Base-by-base conservation (phyloP, 2,888 invertebrate genomes). In the Philopedon plagiatum region DNA sequence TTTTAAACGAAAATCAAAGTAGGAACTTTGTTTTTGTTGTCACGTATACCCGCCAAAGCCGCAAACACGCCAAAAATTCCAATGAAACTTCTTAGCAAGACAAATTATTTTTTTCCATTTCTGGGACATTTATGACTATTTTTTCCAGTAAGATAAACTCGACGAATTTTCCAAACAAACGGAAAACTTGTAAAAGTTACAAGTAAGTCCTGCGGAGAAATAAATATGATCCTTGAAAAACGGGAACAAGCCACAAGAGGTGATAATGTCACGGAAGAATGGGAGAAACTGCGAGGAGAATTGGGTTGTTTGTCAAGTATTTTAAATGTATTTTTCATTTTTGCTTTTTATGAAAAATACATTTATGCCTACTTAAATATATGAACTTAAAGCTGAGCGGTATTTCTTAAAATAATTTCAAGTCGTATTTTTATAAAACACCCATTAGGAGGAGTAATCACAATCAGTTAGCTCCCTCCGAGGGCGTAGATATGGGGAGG, bases 201-300 rank as follows among this genome's bases (percentile, higher is more conserved):
- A 29, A 51, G 51, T 51, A 51, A 51, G 51, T 51, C 51, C 51
- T 51, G 13, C 15, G 7, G 26, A 51, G 51, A 26, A 26, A 51
- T 23, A 61, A 61, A 46, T 46, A 46, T 18, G 44, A 61, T 37
- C 58, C 58, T 39, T 63, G 54, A 34, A 56, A 64, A 64, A 39
- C 29, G 56, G 29, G 23, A 32, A 32, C 18, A 66, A 66, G 46
- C 46, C 58, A 62, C 39, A 49, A 37, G 57, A 58, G 57, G 21
- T 21, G 21, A 34, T 37, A 51, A 51, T 29, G 51, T 29, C 29
- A 5, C 15, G 51, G 29, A 29, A 29, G 11, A 21, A 44, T 44
- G 21, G 44, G 8, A 11, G 19, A 44, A 51, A 51, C n/a, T n/a
- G n/a, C 13, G 2, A 9, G 15, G 29, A 8, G 15, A 51, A 26